These are phyloP conservation scores for Panulirus ornatus DNA, from an alignment of 1,140 invertebrate species.

Conservation along the genomic window DNA sequence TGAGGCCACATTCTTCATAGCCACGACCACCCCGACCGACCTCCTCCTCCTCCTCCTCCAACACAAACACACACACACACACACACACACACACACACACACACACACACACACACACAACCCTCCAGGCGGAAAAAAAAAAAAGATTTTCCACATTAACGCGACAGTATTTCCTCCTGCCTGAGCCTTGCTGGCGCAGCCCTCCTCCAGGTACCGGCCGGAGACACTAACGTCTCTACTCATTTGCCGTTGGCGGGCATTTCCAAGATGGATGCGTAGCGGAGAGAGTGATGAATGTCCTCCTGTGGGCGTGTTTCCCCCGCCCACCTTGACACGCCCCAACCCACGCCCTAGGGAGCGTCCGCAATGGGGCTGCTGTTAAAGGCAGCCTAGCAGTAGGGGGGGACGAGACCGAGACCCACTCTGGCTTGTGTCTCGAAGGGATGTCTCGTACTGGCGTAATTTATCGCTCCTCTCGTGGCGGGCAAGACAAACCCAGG, in stretches of 20 bases:
- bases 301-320: conserved; percentile 2
- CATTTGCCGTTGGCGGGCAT: conserved; percentile 15
- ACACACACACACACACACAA: too few species aligned
- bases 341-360: background rate
- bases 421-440: too few species aligned
- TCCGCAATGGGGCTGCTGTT: background rate
- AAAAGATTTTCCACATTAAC: background rate
- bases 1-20: background rate
- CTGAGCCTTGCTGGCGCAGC: background rate
- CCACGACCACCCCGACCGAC: background rate
- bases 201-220: background rate
- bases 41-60: too few species aligned
- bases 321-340: background rate
- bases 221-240: conserved; percentile 19
- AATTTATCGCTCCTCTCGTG: too few species aligned
- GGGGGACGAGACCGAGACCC: too few species aligned
- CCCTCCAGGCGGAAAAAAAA: background rate
- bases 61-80: background rate
- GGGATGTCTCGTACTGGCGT: too few species aligned
- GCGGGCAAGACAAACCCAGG: too few species aligned
- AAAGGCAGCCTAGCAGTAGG: background rate
- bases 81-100: background rate
- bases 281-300: conserved; percentile 17
- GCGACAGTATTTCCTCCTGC: background rate
- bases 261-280: conserved; percentile 15